Conservation (phyloP, 2,113 vertebrate genomes). For the Proteles cristata region DNA sequence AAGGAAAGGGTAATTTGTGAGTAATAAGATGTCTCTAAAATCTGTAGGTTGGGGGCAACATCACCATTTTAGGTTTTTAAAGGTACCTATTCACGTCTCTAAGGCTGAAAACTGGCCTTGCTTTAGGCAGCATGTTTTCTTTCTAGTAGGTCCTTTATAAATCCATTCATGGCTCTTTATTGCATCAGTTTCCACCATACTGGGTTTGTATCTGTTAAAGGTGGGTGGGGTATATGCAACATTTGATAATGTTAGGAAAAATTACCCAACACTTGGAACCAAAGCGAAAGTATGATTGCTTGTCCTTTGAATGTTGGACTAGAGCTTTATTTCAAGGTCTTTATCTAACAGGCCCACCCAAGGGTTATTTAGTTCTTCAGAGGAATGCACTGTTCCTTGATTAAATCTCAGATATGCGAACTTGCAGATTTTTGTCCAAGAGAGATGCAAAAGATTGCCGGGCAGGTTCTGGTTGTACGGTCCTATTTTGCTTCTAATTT, state of each 20-base stretch:
- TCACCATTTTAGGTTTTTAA: conserved; percentile 28
- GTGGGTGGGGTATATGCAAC: background rate
- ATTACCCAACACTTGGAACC: conserved; percentile 44
- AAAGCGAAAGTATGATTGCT: conserved; percentile 21
- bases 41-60: conserved; percentile 5
- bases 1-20: background rate
- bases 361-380: conserved; percentile 12
- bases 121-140: conserved; percentile 24
- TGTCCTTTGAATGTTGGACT: background rate
- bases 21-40: conserved; percentile 30
- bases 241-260: conserved; percentile 50
- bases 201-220: background rate
- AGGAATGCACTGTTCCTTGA: conserved; percentile 13
- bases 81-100: background rate
- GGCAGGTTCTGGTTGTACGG: background rate
- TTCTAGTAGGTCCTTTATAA: conserved; percentile 13
- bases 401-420: conserved; percentile 41
- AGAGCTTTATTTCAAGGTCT: conserved; percentile 43
- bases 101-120: conserved; percentile 10
- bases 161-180: background rate
- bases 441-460: conserved; percentile 51
- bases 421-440: background rate
- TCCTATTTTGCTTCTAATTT: conserved; percentile 39
- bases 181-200: background rate
- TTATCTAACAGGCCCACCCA: conserved; percentile 19